These are phyloP conservation scores for Parnassius glacialis DNA, from an alignment of 2,888 invertebrate genomes.

Conservation along the genomic window DNA sequence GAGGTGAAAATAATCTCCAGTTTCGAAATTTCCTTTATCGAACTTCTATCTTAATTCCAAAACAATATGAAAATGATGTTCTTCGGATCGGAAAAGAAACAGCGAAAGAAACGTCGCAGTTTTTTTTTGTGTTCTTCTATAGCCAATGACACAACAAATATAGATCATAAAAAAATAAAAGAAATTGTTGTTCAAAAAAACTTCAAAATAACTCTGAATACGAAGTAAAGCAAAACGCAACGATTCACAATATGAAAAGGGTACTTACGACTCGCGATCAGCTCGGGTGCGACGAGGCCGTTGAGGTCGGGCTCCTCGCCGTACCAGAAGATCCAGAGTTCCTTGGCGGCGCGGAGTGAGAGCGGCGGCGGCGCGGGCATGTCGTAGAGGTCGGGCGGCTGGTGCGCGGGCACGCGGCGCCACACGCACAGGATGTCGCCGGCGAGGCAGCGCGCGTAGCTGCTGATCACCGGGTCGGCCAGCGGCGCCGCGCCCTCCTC, in stretches of 20 bases:
- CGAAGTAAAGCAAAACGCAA: too few relatives aligned
- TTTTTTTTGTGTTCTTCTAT: too few relatives aligned
- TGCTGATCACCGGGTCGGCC: conserved; percentile 94
- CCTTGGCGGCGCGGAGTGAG: conserved; percentile 93
- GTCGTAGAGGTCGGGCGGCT: conserved; percentile 73
- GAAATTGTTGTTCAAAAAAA: too few relatives aligned
- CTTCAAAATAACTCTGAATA: too few relatives aligned
- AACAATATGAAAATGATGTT: too few relatives aligned
- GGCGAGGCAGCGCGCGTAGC: conserved; percentile 94
- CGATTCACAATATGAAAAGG: background rate
- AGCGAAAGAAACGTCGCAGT: too few relatives aligned
- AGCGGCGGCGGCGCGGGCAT: conserved; percentile 86
- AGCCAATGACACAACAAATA: too few relatives aligned
- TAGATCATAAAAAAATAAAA: too few relatives aligned
- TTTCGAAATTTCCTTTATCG: too few relatives aligned
- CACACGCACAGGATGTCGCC: conserved; percentile 98
- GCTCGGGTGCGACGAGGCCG: conserved; percentile 91
- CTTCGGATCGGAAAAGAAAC: too few relatives aligned
- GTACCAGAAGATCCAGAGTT: conserved; percentile 99
- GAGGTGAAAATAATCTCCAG: too few relatives aligned
- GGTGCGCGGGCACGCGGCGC: conserved; percentile 89
- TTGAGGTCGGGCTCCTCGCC: conserved; percentile 96
- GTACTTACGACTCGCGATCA: conserved; percentile 91
- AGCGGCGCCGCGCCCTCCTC: conserved; percentile 84
- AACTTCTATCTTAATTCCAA: too few relatives aligned